Base-by-base conservation (phyloP, 1,140 invertebrate genomes). In the Drosophila trapezifrons region DNA sequence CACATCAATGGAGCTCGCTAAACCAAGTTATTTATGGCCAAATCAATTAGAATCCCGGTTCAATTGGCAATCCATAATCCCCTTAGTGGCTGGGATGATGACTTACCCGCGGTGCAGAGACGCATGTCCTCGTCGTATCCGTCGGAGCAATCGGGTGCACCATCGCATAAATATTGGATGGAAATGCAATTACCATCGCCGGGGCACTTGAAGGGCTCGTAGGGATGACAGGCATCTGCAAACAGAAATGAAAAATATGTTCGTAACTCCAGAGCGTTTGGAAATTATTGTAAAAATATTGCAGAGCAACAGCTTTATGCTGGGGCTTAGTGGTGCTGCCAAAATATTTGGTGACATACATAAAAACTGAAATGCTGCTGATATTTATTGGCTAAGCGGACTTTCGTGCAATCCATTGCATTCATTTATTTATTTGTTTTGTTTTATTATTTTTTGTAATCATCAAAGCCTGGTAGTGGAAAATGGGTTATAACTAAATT, bases 201-300 rank as follows among this genome's bases (percentile, higher is more conserved):
- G 2, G 98, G 98, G 92, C 98, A 99, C 91, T 97, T 97, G 93
- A 99, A 99, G 13, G 98, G 98, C 91, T 98, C 97, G 92, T 97
- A 98, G 0, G 97, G 96, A 86, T 97, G 96, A 90, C 96, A 97
- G 73, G 94, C 93, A 66, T 95, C 94, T 74, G 93, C 8, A 89
- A 89, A 46, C 22, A 57, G 47, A 63, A 69, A 29, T 46, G 47
- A 37, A 63, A 63, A n/a, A 62, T 63, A 40, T 43, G 20, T 37
- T 12, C 22, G 22, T 42, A 17, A 43, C 4, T 22, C 10, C 17
- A 15, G 29, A 35, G 18, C 32, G 35, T 20, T 47, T 57, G 10
- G 12, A 40, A 58, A 62, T 56, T 18, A 55, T 60, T 35, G 20
- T 37, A 12, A 37, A 60, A 62, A 62, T 47, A 64, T 17, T n/a